phyloP scores from a whole-genome alignment of 1,140 invertebrate genomes.

The Drosophila grimshawi region DNA sequence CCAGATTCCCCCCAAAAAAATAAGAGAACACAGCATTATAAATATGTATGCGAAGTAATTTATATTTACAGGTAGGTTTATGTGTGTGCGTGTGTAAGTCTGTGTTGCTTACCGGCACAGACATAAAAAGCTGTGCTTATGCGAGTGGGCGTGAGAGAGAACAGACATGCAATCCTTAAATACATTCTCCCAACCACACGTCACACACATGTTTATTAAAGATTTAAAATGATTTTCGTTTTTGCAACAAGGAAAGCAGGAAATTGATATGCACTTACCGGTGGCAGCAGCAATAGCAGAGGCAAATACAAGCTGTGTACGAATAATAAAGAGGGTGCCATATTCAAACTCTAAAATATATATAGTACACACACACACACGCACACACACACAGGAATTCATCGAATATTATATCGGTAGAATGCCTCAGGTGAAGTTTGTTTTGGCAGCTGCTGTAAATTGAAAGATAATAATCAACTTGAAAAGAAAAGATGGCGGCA shows the following conservation, averaged over 20 bases:
- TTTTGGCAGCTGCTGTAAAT: slow-evolving; percentile 75
- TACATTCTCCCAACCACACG: slow-evolving; percentile 12
- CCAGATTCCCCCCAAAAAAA: slow-evolving; percentile 18
- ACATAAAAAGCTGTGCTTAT: slow-evolving; percentile 68
- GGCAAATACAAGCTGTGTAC: slow-evolving; percentile 49
- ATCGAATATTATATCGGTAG: slow-evolving; percentile 24
- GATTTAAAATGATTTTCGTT: slow-evolving; percentile 59
- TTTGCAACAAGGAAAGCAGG: slow-evolving; percentile 54
- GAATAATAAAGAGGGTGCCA: slow-evolving; percentile 55
- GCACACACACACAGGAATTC: neutral
- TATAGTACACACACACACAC: neutral
- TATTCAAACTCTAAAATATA: slow-evolving; percentile 45
- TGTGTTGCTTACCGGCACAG: slow-evolving; percentile 20
- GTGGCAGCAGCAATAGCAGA: slow-evolving; percentile 31
- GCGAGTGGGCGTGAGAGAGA: slow-evolving; percentile 18
- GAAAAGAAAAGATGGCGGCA: slow-evolving; percentile 45
- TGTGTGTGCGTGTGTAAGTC: slow-evolving; percentile 21
- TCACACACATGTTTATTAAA: slow-evolving; percentile 64
- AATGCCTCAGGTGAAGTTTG: slow-evolving; percentile 54
- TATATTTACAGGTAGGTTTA: slow-evolving; percentile 53
- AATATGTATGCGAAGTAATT: slow-evolving; percentile 67
- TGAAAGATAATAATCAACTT: slow-evolving; percentile 73
- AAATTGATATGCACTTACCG: slow-evolving; percentile 81
- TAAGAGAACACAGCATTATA: slow-evolving; percentile 29
- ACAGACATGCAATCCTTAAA: neutral